Percentiles rank a stretch among this genome's conserved stretches.
These are phyloP conservation scores for Drosophila anceps DNA, from an alignment of 2,888 invertebrate genomes.

Conservation along the genomic window DNA sequence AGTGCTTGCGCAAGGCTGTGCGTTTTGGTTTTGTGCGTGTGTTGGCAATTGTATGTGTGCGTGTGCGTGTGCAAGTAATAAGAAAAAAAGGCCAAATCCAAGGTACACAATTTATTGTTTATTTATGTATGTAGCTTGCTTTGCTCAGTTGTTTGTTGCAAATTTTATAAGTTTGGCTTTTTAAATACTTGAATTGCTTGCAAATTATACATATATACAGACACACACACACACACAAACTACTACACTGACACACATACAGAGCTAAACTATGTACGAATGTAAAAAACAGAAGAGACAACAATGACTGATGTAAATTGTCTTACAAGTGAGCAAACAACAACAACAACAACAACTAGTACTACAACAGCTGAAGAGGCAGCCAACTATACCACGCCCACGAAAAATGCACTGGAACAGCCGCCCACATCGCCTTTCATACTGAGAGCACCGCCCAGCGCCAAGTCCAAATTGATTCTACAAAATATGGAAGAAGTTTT, in stretches of 20 bases:
- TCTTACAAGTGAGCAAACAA: slow-evolving; percentile 72
- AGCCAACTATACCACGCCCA: slow-evolving; percentile 44
- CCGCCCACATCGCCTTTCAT: slow-evolving; percentile 75
- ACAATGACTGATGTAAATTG: slow-evolving; percentile 79
- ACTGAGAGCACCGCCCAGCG: slow-evolving; percentile 78
- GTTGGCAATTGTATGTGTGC: slow-evolving; percentile 36
- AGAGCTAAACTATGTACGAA: slow-evolving; percentile 49
- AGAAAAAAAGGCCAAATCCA: slow-evolving; percentile 53
- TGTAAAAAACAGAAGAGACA: slow-evolving; percentile 42
- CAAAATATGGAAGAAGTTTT: slow-evolving; percentile 85
- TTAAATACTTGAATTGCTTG: slow-evolving; percentile 61
- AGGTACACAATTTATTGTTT: slow-evolving; percentile 75
- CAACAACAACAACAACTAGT: slow-evolving; percentile 39
- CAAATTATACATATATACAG: slow-evolving; percentile 38
- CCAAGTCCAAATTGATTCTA: slow-evolving; percentile 82
- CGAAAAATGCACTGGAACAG: slow-evolving; percentile 52
- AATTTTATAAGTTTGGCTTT: slow-evolving; percentile 71
- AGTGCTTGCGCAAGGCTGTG: slow-evolving; percentile 31
- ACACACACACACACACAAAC: slow-evolving; percentile 31
- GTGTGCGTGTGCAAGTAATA: slow-evolving; percentile 58
- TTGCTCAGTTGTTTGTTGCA: slow-evolving; percentile 65
- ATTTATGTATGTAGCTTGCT: slow-evolving; percentile 59
- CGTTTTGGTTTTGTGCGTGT: slow-evolving; percentile 31
- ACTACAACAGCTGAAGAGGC: slow-evolving; percentile 9
- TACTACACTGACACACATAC: slow-evolving; percentile 30